Conservation (phyloP, 2,797 vertebrate genomes). For the Pantherophis vulpinus region DNA sequence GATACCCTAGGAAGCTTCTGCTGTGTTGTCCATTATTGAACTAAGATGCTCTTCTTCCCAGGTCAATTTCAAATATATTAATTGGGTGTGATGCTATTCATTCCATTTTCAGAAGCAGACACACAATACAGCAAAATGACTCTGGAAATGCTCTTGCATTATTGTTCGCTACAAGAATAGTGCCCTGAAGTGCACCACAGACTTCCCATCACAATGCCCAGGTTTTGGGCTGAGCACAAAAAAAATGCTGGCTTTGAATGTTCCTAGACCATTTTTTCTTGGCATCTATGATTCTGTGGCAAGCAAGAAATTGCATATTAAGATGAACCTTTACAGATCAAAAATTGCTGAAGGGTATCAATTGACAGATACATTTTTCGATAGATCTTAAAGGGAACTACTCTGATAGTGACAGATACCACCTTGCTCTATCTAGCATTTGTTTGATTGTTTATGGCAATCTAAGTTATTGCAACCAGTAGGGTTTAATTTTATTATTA, state of each 20-base stretch:
- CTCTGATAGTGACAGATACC: background rate
- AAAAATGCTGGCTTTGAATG: rapidly evolving
- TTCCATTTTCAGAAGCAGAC: background rate
- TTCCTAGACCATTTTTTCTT: background rate
- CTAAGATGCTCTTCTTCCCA: slow-evolving; percentile 14
- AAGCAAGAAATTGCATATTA: background rate
- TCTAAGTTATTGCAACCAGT: background rate
- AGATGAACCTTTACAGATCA: background rate
- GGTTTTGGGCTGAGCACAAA: background rate
- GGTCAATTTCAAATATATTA: background rate
- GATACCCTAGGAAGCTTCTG: slow-evolving; percentile 15
- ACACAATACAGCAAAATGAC: background rate
- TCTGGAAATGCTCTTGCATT: background rate
- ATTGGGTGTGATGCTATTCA: slow-evolving; percentile 28
- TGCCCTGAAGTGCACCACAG: background rate
- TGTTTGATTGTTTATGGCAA: background rate
- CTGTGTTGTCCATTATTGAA: background rate
- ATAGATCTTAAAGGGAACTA: background rate
- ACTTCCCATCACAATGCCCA: rapidly evolving
- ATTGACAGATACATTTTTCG: background rate
- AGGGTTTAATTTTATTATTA: background rate
- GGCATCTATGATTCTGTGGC: no score
- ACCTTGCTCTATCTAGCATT: background rate
- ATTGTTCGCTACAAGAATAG: background rate
- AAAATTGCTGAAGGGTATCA: background rate